Percentiles rank a stretch among this genome's conserved stretches.
Conservation (phyloP, 2,797 vertebrate genomes). For the Chelmon rostratus region DNA sequence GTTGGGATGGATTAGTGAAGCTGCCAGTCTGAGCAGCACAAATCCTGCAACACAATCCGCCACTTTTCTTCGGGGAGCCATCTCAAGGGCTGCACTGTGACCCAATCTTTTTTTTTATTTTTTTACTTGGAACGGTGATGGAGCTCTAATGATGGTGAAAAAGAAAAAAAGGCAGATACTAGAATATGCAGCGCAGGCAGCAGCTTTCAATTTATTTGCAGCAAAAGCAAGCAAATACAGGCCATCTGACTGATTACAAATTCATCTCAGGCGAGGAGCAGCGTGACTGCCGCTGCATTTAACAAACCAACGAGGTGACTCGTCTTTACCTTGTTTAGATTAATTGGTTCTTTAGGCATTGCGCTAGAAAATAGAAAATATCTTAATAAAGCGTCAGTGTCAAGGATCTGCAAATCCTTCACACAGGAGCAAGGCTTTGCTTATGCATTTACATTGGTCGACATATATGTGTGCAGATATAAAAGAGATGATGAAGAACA, state of each 20-base stretch:
- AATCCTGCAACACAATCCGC: conserved; percentile 57
- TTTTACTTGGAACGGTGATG: conserved; percentile 35
- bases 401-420: not conserved
- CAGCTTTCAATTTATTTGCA: conserved; percentile 46
- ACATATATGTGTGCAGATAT: not conserved
- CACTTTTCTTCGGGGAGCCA: conserved; percentile 56
- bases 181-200: conserved; percentile 16
- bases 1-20: conserved; percentile 47
- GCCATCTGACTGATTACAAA: conserved; percentile 58
- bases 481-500: conserved; percentile 25
- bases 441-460: conserved; percentile 13
- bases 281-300: conserved; percentile 29
- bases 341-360: conserved; percentile 5
- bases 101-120: conserved; percentile 67
- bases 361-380: not conserved
- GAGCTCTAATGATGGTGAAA: conserved; percentile 48
- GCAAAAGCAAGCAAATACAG: conserved; percentile 41
- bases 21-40: conserved; percentile 61
- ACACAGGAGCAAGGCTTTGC: not conserved
- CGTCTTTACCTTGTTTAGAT: conserved; percentile 28
- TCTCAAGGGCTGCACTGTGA: conserved; percentile 51
- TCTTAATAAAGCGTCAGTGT: not conserved
- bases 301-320: conserved; percentile 33
- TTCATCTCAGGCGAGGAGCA: conserved; percentile 47
- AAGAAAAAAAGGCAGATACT: not conserved